A percentile compares a stretch with the other conserved stretches of the same genome.
phyloP scores from a whole-genome alignment of 2,888 invertebrate genomes.

The Troilus luridus region DNA sequence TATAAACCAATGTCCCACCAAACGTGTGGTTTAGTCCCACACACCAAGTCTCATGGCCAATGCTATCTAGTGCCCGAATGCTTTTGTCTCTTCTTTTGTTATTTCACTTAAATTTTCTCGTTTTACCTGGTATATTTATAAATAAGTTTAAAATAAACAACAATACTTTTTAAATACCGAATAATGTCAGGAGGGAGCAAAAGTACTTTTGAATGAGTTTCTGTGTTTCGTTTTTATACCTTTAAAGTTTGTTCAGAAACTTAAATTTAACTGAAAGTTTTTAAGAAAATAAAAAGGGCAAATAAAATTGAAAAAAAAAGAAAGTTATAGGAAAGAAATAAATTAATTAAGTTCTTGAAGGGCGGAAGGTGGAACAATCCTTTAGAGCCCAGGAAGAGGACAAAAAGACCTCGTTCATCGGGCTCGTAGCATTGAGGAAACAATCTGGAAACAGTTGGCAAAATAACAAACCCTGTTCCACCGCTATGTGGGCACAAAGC shows the following conservation, averaged over 20 bases:
- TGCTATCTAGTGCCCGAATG: too few relatives aligned
- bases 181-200: not conserved
- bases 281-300: not conserved
- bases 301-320: not conserved
- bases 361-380: not conserved
- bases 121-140: too few relatives aligned
- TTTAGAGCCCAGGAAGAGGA: not conserved
- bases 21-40: too few relatives aligned
- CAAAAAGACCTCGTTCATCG: slow-evolving; percentile 35
- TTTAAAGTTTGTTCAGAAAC: not conserved
- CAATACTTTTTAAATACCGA: not conserved
- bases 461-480: slow-evolving; percentile 1
- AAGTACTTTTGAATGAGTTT: not conserved
- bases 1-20: too few relatives aligned
- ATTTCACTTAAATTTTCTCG: too few relatives aligned
- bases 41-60: too few relatives aligned
- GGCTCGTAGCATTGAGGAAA: slow-evolving; percentile 21
- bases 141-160: too few relatives aligned
- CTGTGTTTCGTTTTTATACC: not conserved
- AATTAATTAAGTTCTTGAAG: not conserved
- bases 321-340: not conserved
- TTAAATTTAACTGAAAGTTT: not conserved
- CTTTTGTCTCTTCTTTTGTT: too few relatives aligned
- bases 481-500: slow-evolving; percentile 53
- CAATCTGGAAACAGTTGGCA: slow-evolving; percentile 42